Percentiles rank a stretch among this genome's conserved stretches.
Evolutionary conservation across 2,888 invertebrate species (phyloP).

Genomic region (Pharmacophagus antenor): DNA sequence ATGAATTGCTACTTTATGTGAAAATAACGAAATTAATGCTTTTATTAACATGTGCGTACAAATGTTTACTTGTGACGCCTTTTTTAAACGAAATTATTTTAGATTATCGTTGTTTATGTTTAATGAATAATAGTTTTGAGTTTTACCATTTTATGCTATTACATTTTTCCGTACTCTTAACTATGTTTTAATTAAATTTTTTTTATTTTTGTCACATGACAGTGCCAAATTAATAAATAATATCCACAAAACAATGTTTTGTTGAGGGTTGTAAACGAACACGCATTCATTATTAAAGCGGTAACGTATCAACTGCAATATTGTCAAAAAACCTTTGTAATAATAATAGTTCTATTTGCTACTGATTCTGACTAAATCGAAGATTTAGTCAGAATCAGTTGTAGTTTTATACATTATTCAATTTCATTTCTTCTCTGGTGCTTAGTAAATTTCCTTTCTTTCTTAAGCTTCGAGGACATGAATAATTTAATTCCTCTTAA

Average conservation of each 20-base stretch:
- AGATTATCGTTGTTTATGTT: conserved; percentile 10
- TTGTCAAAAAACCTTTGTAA: too few species aligned
- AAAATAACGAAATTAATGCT: conserved; percentile 1
- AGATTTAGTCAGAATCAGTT: neutral
- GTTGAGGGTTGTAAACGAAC: conserved; percentile 25
- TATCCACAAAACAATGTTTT: conserved; percentile 8
- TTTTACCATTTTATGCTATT: neutral
- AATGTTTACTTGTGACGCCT: conserved; percentile 48
- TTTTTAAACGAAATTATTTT: conserved; percentile 38
- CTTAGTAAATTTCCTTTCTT: too few species aligned
- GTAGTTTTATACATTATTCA: neutral
- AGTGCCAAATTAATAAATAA: conserved; percentile 2
- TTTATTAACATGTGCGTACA: conserved; percentile 26
- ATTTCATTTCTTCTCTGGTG: neutral
- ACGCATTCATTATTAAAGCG: neutral
- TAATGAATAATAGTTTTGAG: neutral
- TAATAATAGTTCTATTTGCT: too few species aligned
- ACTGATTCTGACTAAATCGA: neutral
- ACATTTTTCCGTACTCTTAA: neutral
- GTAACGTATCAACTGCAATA: neutral
- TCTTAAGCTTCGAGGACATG: too few species aligned
- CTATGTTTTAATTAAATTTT: neutral
- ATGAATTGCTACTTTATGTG: neutral
- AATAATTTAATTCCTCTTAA: too few species aligned
- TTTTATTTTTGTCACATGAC: conserved; percentile 10